Evolutionary conservation across 2,888 invertebrate genomes (phyloP), one percentile per base, ranked within the genome.

Genomic region (Hydraecia micacea): DNA sequence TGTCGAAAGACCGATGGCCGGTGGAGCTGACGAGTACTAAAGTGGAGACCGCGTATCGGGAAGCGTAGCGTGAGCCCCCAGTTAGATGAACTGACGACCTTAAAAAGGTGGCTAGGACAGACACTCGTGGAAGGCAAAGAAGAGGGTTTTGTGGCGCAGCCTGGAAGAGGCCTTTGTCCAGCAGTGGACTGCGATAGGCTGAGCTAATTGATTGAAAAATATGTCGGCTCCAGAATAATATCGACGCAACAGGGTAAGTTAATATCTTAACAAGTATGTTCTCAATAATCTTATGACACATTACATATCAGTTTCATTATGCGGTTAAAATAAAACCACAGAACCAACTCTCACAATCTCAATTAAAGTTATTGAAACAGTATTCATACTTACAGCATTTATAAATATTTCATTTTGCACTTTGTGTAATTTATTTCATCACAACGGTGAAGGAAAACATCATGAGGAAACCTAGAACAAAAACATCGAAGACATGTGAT

Each of bases 301-400:
- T 46, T 4, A 36, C 18, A 11, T 79, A 84, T 81, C 69, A 0
- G 13, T 70, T 49, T 25, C 82, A 76, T 42, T 63, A 32, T 52
- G 82, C n/a, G 83, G 86, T 85, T 70, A 3, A 60, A 49, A 13
- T 8, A 7, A 32, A 60, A 62, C 85, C 81, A 21, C 85, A 80
- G 8, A 28, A 65, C 28, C 11, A 63, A 46, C 68, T 84, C 67
- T 80, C 68, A 85, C 74, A 80, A 36, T 62, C 52, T 70, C 46
- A 73, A 80, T 42, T 63, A 60, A 46, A 46, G 3, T 32, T 55
- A 67, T 63, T 80, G 46, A 65, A 68, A 69, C 21, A 75, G 55
- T 25, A 55, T 55, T 52, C 21, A 21, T 25, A n/a, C n/a, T n/a
- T n/a, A 21, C 52, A 52, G 52, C 5, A 39, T 7, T 4, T 52